These are phyloP conservation scores for Euclidia mi DNA, from an alignment of 2,888 invertebrate genomes.

Conservation along the genomic window DNA sequence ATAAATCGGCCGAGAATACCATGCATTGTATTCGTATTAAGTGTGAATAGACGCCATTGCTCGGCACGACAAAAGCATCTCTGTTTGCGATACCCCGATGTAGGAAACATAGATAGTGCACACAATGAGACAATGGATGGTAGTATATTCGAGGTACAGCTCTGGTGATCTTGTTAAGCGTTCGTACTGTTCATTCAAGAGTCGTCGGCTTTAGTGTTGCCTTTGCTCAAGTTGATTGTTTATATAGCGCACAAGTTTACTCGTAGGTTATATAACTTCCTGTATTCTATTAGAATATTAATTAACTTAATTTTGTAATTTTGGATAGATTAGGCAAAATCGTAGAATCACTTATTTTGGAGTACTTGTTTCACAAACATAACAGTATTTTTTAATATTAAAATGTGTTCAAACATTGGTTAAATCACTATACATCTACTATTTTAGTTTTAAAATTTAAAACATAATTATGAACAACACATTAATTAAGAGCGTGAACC, in stretches of 20 bases:
- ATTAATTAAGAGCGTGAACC: too few species aligned
- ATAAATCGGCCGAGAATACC: conserved; percentile 73
- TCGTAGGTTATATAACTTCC: not conserved
- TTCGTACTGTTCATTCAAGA: conserved; percentile 11
- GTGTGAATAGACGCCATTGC: conserved; percentile 72
- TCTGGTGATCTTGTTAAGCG: conserved; percentile 16
- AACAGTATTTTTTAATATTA: too few species aligned
- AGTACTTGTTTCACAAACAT: too few species aligned
- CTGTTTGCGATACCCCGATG: conserved; percentile 58
- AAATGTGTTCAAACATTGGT: too few species aligned
- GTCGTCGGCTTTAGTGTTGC: conserved; percentile 3
- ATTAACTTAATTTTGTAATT: too few species aligned
- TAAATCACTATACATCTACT: too few species aligned
- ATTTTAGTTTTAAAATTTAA: too few species aligned
- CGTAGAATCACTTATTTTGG: too few species aligned
- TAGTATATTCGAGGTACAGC: conserved; percentile 34
- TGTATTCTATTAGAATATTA: not conserved
- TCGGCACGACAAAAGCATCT: conserved; percentile 67
- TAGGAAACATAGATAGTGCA: conserved; percentile 56
- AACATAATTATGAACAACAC: too few species aligned
- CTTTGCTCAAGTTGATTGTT: not conserved
- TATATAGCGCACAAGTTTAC: not conserved
- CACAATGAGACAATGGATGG: conserved; percentile 41
- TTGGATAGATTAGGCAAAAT: too few species aligned
- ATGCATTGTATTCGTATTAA: conserved; percentile 79